Conservation (phyloP, 2,113 vertebrate species). For the Neogale vison region DNA sequence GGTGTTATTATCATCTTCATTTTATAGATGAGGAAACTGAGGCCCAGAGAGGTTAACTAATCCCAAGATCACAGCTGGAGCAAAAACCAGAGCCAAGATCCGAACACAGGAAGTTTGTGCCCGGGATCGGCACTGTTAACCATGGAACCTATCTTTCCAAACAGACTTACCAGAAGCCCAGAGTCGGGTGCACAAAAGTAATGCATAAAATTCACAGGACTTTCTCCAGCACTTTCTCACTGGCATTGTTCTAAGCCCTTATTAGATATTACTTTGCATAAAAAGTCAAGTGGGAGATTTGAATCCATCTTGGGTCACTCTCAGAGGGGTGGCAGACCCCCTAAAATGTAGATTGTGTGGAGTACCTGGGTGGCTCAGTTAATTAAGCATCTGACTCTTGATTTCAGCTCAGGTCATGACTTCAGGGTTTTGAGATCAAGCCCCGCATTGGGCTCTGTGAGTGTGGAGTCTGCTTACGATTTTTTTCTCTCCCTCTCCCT, state of each 20-base stretch:
- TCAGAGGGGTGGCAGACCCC: not conserved
- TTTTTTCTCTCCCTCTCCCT: not conserved
- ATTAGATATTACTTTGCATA: not conserved
- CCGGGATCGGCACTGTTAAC: not conserved
- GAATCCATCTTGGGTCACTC: not conserved
- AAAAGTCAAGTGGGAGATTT: not conserved
- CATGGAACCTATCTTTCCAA: not conserved
- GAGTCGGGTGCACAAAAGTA: not conserved
- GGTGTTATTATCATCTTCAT: not conserved
- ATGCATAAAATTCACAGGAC: not conserved
- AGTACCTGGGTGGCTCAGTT: not conserved
- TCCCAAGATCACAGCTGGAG: not conserved
- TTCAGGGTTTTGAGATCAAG: not conserved
- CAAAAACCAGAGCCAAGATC: not conserved
- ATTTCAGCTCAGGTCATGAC: not conserved
- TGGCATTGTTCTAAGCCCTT: not conserved
- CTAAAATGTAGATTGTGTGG: not conserved
- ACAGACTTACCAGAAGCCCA: not conserved
- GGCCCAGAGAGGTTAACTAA: not conserved
- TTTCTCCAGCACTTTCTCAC: not conserved
- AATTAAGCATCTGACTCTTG: not conserved
- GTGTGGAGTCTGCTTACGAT: not conserved
- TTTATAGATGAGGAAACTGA: not conserved
- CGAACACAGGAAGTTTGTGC: not conserved
- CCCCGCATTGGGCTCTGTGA: not conserved